Evolutionary conservation across 2,113 vertebrate genomes (phyloP), one percentile per base, ranked within the genome.

Genomic region (Heteronetta atricapilla): DNA sequence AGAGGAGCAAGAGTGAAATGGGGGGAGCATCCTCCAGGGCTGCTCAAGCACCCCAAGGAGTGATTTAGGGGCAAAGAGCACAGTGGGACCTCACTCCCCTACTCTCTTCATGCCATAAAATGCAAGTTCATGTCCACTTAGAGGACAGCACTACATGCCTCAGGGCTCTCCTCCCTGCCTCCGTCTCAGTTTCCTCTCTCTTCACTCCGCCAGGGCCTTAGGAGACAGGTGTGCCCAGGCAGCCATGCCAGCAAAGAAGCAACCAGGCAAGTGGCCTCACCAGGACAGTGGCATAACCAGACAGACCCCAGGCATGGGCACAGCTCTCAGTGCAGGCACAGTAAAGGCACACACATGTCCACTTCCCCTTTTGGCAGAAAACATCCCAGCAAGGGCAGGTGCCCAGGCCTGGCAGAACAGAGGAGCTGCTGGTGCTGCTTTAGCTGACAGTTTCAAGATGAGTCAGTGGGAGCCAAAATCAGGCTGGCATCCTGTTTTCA

Each of bases 401-500:
- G 70, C 33, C 50, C 0, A 0, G 10, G 55, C 52, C 58, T 3
- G 2, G 82, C 59, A 64, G n/a, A 70, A 33, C 58, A 1, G 4
- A 0, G 1, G 26, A 26, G 42, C 59, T 81, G 62, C 67, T 25
- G 19, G 10, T 60, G 56, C 40, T 12, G 1, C 23, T 15, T 89
- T 16, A 66, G 18, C 36, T 77, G 25, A 11, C 6, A 0, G 29
- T 96, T 95, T 95, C 76, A 69, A 72, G 73, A 90, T 95, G 91
- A 97, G 60, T 90, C 90, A 95, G n/a, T 59, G 72, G 88, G 46
- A 82, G 53, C 29, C 69, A 26, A 23, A 38, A 13, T 31, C 34
- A 50, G 63, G 53, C 36, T 89, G 93, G 77, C 90, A 96, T 96
- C 95, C 95, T 96, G 94, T 95, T 96, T 95, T 77, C 64, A 74